Evolutionary conservation across 1,140 invertebrate species (phyloP).

Genomic region (Mactra quadrangularis): DNA sequence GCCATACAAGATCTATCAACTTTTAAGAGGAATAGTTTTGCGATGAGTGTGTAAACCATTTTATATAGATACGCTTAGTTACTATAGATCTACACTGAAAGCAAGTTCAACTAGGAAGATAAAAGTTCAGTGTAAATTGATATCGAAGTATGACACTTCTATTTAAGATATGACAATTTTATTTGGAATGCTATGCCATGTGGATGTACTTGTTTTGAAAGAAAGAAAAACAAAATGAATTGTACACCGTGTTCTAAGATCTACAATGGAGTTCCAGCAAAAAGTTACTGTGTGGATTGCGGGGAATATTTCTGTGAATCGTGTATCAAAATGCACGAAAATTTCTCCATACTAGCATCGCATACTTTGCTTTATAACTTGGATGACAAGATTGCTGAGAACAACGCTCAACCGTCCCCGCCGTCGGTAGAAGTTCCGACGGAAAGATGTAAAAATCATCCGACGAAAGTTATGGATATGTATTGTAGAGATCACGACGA

Average conservation of each 20-base stretch:
- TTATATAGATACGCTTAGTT: too few relatives aligned
- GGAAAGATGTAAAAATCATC: constrained; percentile 40
- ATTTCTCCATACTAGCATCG: constrained; percentile 16
- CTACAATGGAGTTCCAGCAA: background rate
- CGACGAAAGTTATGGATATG: constrained; percentile 42
- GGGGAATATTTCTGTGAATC: constrained; percentile 30
- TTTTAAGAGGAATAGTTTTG: too few relatives aligned
- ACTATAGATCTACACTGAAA: too few relatives aligned
- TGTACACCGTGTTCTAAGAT: constrained; percentile 21
- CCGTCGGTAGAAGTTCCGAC: constrained; percentile 11
- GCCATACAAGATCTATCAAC: too few relatives aligned
- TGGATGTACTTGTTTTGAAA: background rate
- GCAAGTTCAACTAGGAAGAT: too few relatives aligned
- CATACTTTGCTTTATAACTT: constrained; percentile 7
- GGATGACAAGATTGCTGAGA: background rate
- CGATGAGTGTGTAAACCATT: too few relatives aligned
- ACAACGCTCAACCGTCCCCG: too few relatives aligned
- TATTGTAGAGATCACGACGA: constrained; percentile 31
- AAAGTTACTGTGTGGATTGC: constrained; percentile 32
- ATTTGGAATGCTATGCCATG: background rate
- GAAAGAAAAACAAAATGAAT: constrained; percentile 1
- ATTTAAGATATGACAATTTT: too few relatives aligned
- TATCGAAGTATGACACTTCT: too few relatives aligned
- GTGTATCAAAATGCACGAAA: constrained; percentile 35
- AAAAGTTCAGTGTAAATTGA: too few relatives aligned